Evolutionary conservation across 2,113 vertebrate species (phyloP).

Genomic region (Scomber japonicus): DNA sequence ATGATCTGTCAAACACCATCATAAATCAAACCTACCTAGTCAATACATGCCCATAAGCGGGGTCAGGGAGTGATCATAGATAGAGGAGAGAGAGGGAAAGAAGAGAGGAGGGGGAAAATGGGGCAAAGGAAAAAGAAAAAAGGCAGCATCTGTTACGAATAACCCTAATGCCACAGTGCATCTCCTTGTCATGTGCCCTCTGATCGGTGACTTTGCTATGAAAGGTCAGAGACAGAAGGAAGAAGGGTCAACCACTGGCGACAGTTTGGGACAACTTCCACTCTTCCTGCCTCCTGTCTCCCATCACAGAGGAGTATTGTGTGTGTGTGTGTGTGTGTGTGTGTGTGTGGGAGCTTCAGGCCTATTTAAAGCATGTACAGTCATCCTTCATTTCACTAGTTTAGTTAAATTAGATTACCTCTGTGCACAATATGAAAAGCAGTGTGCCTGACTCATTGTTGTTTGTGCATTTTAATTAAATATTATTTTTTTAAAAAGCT

Average conservation of each 20-base stretch:
- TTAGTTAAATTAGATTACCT: conserved; percentile 19
- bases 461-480: neutral
- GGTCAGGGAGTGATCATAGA: conserved; percentile 24
- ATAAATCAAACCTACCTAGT: conserved; percentile 18
- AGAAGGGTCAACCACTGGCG: conserved; percentile 29
- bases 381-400: neutral
- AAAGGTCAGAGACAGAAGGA: conserved; percentile 8
- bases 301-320: conserved; percentile 41
- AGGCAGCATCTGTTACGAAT: neutral
- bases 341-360: neutral
- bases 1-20: conserved; percentile 21
- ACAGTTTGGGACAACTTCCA: conserved; percentile 17
- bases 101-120: neutral
- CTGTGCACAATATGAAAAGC: conserved; percentile 6
- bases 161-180: neutral
- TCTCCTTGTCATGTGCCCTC: conserved; percentile 10
- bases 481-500: too few species aligned
- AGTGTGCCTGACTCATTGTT: too few species aligned
- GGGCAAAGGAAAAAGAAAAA: neutral
- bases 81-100: too few species aligned
- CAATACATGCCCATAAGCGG: conserved; percentile 3
- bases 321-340: neutral
- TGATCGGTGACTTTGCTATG: neutral
- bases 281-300: conserved; percentile 12
- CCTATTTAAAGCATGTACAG: neutral